Evolutionary conservation across 2,888 invertebrate species (phyloP), one percentile per base, ranked within the genome.

Genomic region (Calliphora vomitoria): DNA sequence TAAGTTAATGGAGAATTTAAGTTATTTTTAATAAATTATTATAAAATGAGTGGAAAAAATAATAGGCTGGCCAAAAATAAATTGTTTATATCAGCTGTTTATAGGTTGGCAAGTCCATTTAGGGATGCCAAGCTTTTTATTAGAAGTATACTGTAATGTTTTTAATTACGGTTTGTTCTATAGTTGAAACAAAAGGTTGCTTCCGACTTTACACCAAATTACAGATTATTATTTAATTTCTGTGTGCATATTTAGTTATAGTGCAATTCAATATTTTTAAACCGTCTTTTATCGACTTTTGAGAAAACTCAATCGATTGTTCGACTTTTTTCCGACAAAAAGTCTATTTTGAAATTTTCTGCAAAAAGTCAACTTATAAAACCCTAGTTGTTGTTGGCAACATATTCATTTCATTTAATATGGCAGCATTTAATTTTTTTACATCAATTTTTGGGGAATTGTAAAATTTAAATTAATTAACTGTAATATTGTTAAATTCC

Each of bases 61-160:
- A 18, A 44, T 41, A 20, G 18, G 5, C 6, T 11, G 10, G 13
- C 5, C 18, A 44, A 47, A 68, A 15, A 25, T 10, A 1, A 25
- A 25, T 58, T 58, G 58, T 58, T 58, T 20, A 58, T 25, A 25
- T 13, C 58, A 58, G 58, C 58, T 58, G 58, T 58, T 55, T 55
- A 2, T 13, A 44, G 44, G 50, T 50, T 50, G 50, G 50, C 50
- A 50, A 50, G 50, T 50, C 50, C 6, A n/a, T 8, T n/a, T 15
- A n/a, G 50, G 50, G n/a, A n/a, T 50, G n/a, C 50, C 50, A 47
- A n/a, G 13, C 13, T n/a, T n/a, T 50, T 13, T 50, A 6, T 50
- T 50, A n/a, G 44, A 13, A 8, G 44, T 35, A n/a, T 10, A 44
- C 44, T 13, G 44, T 25, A 25, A 2, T 8, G 44, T 11, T 10